These are phyloP conservation scores for Clarias gariepinus DNA, from an alignment of 2,113 vertebrate species.

Conservation along the genomic window DNA sequence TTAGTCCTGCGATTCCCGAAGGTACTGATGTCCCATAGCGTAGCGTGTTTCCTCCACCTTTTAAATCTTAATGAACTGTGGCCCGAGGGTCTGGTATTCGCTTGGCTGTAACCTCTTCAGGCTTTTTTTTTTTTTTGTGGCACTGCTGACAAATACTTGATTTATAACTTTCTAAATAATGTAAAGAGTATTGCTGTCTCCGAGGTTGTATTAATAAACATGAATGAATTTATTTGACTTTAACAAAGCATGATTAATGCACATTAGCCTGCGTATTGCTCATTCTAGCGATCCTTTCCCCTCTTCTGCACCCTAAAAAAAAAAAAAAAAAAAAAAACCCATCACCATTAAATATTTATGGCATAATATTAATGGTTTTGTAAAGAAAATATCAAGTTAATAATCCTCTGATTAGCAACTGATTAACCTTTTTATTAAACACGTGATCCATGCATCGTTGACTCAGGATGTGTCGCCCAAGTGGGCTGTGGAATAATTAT, in stretches of 20 bases:
- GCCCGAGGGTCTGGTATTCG: constrained; percentile 53
- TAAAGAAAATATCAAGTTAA: constrained; percentile 83
- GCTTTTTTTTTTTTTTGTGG: constrained; percentile 58
- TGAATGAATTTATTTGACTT: constrained; percentile 81
- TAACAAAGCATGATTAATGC: constrained; percentile 81
- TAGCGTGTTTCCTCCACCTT: constrained; percentile 9
- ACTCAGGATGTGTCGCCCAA: constrained; percentile 75
- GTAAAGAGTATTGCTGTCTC: constrained; percentile 80
- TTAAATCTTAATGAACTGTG: constrained; percentile 53
- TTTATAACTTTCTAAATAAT: constrained; percentile 78
- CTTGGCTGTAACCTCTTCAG: constrained; percentile 45
- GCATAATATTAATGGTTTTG: constrained; percentile 80
- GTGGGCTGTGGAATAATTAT: constrained; percentile 77
- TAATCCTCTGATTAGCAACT: constrained; percentile 83
- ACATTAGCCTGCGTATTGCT: constrained; percentile 76
- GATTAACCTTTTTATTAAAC: constrained; percentile 83
- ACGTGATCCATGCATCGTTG: constrained; percentile 77
- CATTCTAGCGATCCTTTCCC: constrained; percentile 63
- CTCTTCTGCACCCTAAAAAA: constrained; percentile 50
- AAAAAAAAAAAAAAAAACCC: constrained; percentile 57
- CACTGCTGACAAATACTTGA: constrained; percentile 71
- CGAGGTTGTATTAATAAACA: constrained; percentile 83
- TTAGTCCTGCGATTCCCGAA: constrained; percentile 13
- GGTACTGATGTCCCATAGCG: not conserved
- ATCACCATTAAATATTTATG: constrained; percentile 82